Evolutionary conservation across 2,888 invertebrate species (phyloP), one percentile per base, ranked within the genome.

Genomic region (Panorpa germanica): DNA sequence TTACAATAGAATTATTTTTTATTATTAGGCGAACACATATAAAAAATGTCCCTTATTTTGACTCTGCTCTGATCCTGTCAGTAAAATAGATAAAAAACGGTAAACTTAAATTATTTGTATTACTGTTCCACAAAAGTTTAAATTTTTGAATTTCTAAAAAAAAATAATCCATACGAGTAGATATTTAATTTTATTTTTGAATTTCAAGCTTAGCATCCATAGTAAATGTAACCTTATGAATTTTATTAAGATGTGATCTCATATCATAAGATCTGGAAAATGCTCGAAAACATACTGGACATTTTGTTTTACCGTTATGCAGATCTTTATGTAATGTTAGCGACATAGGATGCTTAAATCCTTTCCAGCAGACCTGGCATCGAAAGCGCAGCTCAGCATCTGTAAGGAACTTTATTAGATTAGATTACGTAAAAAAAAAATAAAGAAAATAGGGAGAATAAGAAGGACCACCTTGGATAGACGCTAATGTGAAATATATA

Each of bases 231-330:
- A 32, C 63, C 46, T 65, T 64, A 44, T 67, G 67, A 50, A 66
- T 65, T 46, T 63, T 56, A 46, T 61, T 58, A 21, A 67, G 46
- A 39, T 67, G 67, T 40, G 63, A 61, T 38, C 62, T 53, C 67
- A 67, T 67, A 39, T 67, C 65, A 42, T 67, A 67, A 36, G 63
- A 66, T 35, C 68, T 52, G 39, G 66, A 67, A 45, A 68, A 67
- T 35, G 65, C 61, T 37, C 66, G 55, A 38, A 59, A 61, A 40
- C 69, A 69, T 29, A 68, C 63, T 7, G 67, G 67, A 40, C 68
- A 69, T 41, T 63, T 62, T 13, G 68, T 69, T 47, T 67, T 66
- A 15, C 68, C 68, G 29, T 62, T 63, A 40, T 69, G 68, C 25
- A 66, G 61, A 45, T 65, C 65, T 50, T 63, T 65, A 44, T 69